Percentiles rank a stretch among this genome's conserved stretches.
phyloP scores from a whole-genome alignment of 2,797 vertebrate species.

The Novumbra hubbsi region DNA sequence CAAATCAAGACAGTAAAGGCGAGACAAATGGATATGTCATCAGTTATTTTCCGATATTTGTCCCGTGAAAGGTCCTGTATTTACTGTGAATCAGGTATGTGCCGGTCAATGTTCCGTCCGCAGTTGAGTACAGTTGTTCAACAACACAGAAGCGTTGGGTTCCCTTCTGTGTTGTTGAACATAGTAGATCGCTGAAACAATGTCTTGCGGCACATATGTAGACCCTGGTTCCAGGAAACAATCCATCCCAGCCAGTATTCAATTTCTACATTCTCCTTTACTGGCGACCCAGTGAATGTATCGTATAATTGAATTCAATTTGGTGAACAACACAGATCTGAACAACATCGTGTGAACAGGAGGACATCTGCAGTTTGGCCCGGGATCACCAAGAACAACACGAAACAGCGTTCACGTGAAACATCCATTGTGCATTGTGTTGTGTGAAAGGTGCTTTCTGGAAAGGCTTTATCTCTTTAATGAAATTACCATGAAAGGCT shows the following conservation, averaged over 20 bases:
- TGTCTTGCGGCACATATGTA: not conserved
- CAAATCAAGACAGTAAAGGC: slow-evolving; percentile 14
- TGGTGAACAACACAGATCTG: not conserved
- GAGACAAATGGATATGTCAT: slow-evolving; percentile 3
- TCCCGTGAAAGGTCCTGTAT: not conserved
- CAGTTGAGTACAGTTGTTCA: too few relatives aligned
- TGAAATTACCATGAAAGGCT: slow-evolving; percentile 5
- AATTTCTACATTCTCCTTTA: not conserved
- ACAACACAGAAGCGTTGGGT: not conserved
- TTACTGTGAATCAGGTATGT: slow-evolving; percentile 2
- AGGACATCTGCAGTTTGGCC: not conserved
- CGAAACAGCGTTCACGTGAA: not conserved
- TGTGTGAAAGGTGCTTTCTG: not conserved
- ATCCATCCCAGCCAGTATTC: not conserved
- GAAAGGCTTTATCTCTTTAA: slow-evolving; percentile 7
- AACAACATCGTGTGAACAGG: not conserved
- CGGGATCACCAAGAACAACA: not conserved
- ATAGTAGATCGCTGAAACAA: not conserved
- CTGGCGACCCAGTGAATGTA: not conserved
- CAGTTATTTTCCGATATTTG: slow-evolving; percentile 6
- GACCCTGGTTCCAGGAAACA: not conserved
- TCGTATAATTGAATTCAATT: not conserved
- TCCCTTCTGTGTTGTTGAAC: not conserved
- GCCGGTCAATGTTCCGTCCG: not conserved
- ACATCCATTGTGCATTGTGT: not conserved